Evolutionary conservation across 2,888 invertebrate species (phyloP).

Genomic region (Seladonia tumulorum): DNA sequence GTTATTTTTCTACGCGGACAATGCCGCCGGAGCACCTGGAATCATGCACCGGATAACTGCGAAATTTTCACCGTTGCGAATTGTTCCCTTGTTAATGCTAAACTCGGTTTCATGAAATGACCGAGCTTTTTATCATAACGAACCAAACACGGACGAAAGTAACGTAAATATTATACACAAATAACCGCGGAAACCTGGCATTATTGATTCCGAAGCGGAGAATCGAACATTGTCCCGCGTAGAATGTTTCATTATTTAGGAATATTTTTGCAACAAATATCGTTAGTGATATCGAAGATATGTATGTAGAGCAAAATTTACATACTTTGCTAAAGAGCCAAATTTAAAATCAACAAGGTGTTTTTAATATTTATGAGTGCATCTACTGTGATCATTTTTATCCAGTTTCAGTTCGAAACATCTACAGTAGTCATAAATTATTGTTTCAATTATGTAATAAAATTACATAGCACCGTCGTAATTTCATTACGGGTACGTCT

Average conservation of each 20-base stretch:
- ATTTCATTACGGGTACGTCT: too few relatives aligned
- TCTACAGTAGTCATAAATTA: too few relatives aligned
- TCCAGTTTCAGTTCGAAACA: too few relatives aligned
- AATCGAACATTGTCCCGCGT: not conserved
- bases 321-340: not conserved
- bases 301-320: not conserved
- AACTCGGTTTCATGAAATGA: not conserved
- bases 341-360: not conserved
- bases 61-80: not conserved
- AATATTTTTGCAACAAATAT: slow-evolving; percentile 68
- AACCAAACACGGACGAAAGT: slow-evolving; percentile 21
- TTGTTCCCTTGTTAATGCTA: not conserved
- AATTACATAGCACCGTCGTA: too few relatives aligned
- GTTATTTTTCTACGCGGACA: not conserved
- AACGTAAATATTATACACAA: slow-evolving; percentile 7
- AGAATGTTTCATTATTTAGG: slow-evolving; percentile 19
- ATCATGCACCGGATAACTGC: not conserved
- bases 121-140: slow-evolving; percentile 3
- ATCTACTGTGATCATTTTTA: not conserved
- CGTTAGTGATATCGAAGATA: not conserved
- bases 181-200: not conserved
- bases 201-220: slow-evolving; percentile 20
- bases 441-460: too few relatives aligned
- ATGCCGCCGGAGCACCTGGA: not conserved
- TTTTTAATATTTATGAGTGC: not conserved